Evolutionary conservation across 2,797 vertebrate genomes (phyloP).

Genomic region (Crypturellus tataupa): DNA sequence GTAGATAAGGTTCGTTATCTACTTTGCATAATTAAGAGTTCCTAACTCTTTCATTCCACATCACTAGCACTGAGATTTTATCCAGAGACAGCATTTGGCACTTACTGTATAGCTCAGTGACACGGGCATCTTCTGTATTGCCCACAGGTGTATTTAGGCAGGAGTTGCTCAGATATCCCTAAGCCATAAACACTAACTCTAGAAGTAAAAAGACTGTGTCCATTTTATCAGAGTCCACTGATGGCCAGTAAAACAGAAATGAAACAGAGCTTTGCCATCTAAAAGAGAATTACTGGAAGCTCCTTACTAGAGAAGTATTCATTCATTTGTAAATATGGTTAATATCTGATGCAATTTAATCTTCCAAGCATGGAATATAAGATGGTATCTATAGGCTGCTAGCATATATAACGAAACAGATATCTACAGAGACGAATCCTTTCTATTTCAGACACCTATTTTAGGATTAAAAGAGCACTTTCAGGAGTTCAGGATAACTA

Average conservation of each 20-base stretch:
- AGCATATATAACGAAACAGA: background rate
- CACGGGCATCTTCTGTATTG: background rate
- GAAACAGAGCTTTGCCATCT: background rate
- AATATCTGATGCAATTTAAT: background rate
- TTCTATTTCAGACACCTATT: background rate
- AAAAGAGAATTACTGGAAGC: background rate
- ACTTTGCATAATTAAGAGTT: background rate
- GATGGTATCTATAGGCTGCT: background rate
- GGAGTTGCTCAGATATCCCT: background rate
- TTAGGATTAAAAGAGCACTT: background rate
- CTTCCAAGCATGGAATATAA: background rate
- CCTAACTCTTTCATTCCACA: background rate
- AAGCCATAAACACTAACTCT: background rate
- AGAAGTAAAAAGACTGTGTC: background rate
- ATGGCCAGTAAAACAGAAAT: background rate
- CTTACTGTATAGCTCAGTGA: background rate
- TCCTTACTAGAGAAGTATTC: background rate
- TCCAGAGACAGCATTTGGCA: background rate
- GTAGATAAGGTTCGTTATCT: background rate
- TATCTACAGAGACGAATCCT: background rate
- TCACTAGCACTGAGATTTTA: background rate
- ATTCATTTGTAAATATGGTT: rapidly evolving
- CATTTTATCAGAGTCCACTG: background rate
- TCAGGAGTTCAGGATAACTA: background rate
- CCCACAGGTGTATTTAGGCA: background rate